Evolutionary conservation across 2,888 invertebrate species (phyloP).

Genomic region (Apamea sordens): DNA sequence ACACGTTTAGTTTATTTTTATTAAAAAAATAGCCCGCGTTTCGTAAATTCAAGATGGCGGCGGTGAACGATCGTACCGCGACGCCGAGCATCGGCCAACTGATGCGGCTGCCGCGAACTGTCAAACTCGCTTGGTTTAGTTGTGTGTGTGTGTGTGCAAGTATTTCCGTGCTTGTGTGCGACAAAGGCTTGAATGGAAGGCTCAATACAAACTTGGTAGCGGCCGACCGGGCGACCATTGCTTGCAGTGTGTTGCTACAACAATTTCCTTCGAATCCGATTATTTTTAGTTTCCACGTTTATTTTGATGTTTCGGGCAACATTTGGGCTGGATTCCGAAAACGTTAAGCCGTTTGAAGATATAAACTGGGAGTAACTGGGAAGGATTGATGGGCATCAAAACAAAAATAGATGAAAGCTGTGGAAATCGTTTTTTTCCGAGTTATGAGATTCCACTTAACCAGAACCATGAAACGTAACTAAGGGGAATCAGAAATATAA

Average conservation of each 20-base stretch:
- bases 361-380: conserved; percentile 41
- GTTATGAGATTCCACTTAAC: conserved; percentile 10
- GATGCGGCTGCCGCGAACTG: conserved; percentile 83
- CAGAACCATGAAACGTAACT: neutral
- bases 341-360: conserved; percentile 56
- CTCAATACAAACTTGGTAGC: conserved; percentile 68
- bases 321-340: conserved; percentile 51
- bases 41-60: conserved; percentile 83
- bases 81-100: conserved; percentile 89
- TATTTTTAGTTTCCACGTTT: conserved; percentile 53
- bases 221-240: conserved; percentile 61
- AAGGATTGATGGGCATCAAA: conserved; percentile 18
- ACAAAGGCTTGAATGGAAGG: conserved; percentile 84
- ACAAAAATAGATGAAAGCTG: conserved; percentile 42
- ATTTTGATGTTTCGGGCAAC: conserved; percentile 50
- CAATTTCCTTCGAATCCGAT: conserved; percentile 44
- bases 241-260: conserved; percentile 61
- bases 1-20: conserved; percentile 86
- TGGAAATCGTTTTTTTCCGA: conserved; percentile 30
- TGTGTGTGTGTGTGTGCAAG: conserved; percentile 71
- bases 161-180: conserved; percentile 64
- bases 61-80: conserved; percentile 82
- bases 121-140: conserved; percentile 85
- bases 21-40: conserved; percentile 80
- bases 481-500: conserved; percentile 9